Base-by-base conservation (phyloP, 2,797 vertebrate species). In the Tympanoctomys barrerae region DNA sequence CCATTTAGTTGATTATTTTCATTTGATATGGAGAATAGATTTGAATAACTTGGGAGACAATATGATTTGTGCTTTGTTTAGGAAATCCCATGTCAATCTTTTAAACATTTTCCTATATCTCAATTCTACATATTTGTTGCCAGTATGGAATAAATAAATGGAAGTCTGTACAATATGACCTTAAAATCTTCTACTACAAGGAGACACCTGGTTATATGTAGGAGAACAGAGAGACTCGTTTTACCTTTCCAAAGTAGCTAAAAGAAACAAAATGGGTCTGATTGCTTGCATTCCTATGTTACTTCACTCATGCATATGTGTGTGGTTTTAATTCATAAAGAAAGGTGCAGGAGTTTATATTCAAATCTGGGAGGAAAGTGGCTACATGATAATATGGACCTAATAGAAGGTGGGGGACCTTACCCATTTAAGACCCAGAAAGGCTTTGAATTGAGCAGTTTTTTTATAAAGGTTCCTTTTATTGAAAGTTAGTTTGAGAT, bases 1-100 rank as follows among this genome's bases (percentile, higher is more conserved):
- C 95, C 83, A 96, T 95, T 95, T 96, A 89, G 95, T 96, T 96
- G 95, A 94, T 96, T 77, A 80, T 80, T 59, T 93, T 49, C 78
- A 62, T 91, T 95, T 92, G 33, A 42, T 54, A 61, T 84, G 26
- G 49, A 93, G 94, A 82, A 93, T 68, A 68, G 52, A 94, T 88
- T 92, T 88, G 88, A 91, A 90, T 79, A 82, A 42, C 31, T 70
- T 93, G 92, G 61, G 77, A 94, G 93, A 96, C 94, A 81, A 94
- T 87, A 62, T 91, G 96, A 96, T 97, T 95, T 96, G 83, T 96
- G 77, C 64, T 92, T 92, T 92, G 49, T 64, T 77, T 91, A 89
- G 81, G 83, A 91, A 83, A 91, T 89, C 57, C 49, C 86, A 4
- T 85, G 94, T 94, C 86, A 94, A 64, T 96, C 95, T 91, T 89